Evolutionary conservation across 2,888 invertebrate genomes (phyloP), one percentile per base, ranked within the genome.

Genomic region (Tipula unca): DNA sequence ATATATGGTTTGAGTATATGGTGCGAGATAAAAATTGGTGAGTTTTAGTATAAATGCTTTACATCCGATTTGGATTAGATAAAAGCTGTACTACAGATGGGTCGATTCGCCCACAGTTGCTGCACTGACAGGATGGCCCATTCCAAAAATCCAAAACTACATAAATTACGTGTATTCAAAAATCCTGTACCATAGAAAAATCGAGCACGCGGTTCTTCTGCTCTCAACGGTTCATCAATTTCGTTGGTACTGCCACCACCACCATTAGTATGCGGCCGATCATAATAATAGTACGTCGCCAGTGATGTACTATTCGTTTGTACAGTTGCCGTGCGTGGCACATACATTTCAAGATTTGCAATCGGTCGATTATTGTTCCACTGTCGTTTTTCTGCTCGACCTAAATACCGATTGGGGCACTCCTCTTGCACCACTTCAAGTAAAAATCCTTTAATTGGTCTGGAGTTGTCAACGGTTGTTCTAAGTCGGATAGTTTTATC

Each of bases 341-440:
- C 32, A 85, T 36, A 36, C 5, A n/a, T 4, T 32, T 48, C 17
- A 8, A 54, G 29, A 17, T 54, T 48, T 3, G 29, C 10, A 54
- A 48, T 85, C 36, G 48, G 29, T n/a, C 48, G 54, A 25, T 85
- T 32, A 29, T 85, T 39, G n/a, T 84, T 84, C 17, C 35, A 20
- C 3, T 25, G 36, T 14, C 29, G 39, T 1, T 17, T 82, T 82
- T 29, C 6, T 5, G 89, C 88, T 85, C 86, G 42, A 29, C 87
- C 85, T 42, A 87, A 82, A 86, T 89, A 89, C 85, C 89, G 88
- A 86, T 88, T 89, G 0, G 91, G 90, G 87, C 93, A 93, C 86
- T 92, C 90, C 86, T 93, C 93, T 88, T 94, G 94, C 5, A 90
- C 88, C 14, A 93, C 89, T 88, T 94, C 93, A 17, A 93, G 88